Percentiles rank a stretch among this genome's conserved stretches.
phyloP scores from a whole-genome alignment of 2,797 vertebrate species.

The Tapirus indicus region DNA sequence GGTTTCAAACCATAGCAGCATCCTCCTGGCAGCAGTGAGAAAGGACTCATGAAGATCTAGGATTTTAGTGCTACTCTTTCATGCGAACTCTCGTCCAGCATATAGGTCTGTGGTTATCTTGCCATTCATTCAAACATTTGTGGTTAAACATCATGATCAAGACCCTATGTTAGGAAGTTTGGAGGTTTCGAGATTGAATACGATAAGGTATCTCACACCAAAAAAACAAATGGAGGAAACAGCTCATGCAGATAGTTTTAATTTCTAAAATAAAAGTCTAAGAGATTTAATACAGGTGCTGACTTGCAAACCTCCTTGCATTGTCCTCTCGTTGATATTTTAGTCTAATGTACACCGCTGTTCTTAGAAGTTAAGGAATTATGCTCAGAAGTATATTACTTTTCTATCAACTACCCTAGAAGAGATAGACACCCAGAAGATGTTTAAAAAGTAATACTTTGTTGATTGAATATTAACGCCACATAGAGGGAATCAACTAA shows the following conservation, averaged over 20 bases:
- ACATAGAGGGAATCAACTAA: neutral
- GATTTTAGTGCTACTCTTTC: neutral
- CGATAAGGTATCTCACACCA: neutral
- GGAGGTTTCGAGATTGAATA: neutral
- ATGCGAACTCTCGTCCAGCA: neutral
- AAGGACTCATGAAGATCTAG: neutral
- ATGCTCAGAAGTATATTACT: neutral
- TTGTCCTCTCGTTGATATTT: neutral
- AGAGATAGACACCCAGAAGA: neutral
- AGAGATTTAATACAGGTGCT: neutral
- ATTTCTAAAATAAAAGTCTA: slow-evolving; percentile 10
- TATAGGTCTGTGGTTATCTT: neutral
- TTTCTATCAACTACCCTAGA: neutral
- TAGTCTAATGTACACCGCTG: neutral
- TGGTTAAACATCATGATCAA: neutral
- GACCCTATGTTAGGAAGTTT: neutral
- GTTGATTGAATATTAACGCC: neutral
- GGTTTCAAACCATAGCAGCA: neutral
- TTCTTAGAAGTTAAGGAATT: neutral
- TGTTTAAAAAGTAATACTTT: neutral
- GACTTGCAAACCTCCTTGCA: neutral
- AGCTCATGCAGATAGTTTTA: neutral
- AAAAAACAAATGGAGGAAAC: neutral
- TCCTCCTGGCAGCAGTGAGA: neutral
- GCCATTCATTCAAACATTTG: neutral